Evolutionary conservation across 2,888 invertebrate genomes (phyloP), one percentile per base, ranked within the genome.

Genomic region (Hesperia comma): DNA sequence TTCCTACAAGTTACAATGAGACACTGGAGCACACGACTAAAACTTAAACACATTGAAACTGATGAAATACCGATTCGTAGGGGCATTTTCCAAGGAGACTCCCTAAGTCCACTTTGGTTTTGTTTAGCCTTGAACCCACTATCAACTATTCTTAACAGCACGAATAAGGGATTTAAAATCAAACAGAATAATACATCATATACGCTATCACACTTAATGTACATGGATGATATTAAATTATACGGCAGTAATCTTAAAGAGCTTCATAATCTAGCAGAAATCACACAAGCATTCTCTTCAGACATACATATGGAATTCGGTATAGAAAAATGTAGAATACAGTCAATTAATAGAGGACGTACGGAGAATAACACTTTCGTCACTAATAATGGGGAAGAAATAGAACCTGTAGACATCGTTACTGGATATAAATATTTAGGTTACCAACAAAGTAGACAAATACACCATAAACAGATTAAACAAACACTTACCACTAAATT

Each of bases 281-380:
- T 54, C 5, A 63, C 60, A 4, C 51, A 57, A 61, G 43, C 60
- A 40, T 69, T 69, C 60, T 63, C 40, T 7, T 54, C 14, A 3
- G 61, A 69, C 10, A 71, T 71, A 7, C 60, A 66, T n/a, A 70
- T 71, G 70, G 40, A 64, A 60, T 71, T 71, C 63, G 69, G 70
- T 26, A 56, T 69, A 15, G 70, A 72, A 32, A 69, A 72, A 63
- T 70, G 69, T 56, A 69, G 57, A 54, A 63, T 41, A 32, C 46
- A 40, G 46, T 64, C 63, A 19, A 37, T 61, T 14, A n/a, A 68
- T 69, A 46, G n/a, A 53, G 69, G 71, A 10, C 37, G 62, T 41
- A 33, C n/a, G 0, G 46, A 67, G 33, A 49, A 63, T 12, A n/a
- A 61, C 12, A 19, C 14, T 2, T 54, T 67, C 37, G 14, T 40